Evolutionary conservation across 1,140 invertebrate genomes (phyloP), one percentile per base, ranked within the genome.

Genomic region (Notospermus geniculatus): DNA sequence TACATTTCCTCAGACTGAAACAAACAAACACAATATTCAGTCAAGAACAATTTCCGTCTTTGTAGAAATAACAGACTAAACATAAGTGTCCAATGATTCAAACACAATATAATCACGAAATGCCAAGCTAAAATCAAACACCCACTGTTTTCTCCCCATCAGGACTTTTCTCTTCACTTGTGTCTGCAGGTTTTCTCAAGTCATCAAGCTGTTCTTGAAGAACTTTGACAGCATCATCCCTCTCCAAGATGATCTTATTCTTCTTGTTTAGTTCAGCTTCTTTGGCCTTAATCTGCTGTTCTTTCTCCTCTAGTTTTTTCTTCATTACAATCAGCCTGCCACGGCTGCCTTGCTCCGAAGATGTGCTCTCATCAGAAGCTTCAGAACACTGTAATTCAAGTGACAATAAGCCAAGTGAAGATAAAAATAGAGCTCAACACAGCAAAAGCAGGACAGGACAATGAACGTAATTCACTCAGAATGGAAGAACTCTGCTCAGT

Each of bases 1-100:
- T 82, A 83, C 72, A 84, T 81, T 63, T 82, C 79, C 60, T 83
- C 72, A 2, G 74, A 63, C 22, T 72, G 32, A 15, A 36, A 36
- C 4, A 19, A 57, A 32, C 19, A 13, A 4, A 39, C 17, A 1
- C 22, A 9, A 39, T 0, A 43, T 23, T 36, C 50, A 29, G 7
- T 13, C 7, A 5, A 56, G 30, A 56, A 56, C 9, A 30, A 13
- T 28, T 29, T 9, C 9, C 29, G 11, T 53, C 23, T 53, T 11
- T 9, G 11, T 15, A 15, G 50, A 13, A 53, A 23, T n/a, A n/a
- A n/a, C n/a, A n/a, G n/a, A n/a, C n/a, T n/a, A n/a, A n/a, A n/a
- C n/a, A n/a, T n/a, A n/a, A n/a, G n/a, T n/a, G n/a, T n/a, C n/a
- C n/a, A n/a, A n/a, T n/a, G n/a, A n/a, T n/a, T n/a, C n/a, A n/a